Evolutionary conservation across 2,888 invertebrate genomes (phyloP).

Genomic region (Mythimna vitellina): DNA sequence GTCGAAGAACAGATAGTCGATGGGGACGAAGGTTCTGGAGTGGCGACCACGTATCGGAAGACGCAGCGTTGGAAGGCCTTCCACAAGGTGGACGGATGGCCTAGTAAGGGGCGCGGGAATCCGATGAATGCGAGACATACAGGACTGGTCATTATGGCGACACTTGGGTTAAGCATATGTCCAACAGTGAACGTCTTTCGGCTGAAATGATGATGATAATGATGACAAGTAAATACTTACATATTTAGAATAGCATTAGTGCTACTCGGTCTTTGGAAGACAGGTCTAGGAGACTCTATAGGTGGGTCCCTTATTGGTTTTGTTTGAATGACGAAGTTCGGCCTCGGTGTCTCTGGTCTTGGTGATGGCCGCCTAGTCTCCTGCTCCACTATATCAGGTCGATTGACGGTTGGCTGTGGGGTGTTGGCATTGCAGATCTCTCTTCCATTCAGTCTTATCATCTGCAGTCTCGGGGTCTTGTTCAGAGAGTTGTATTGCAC

Average conservation of each 20-base stretch:
- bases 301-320: constrained; percentile 76
- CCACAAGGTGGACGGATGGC: no score
- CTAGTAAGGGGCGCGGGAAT: no score
- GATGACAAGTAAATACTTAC: constrained; percentile 72
- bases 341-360: constrained; percentile 15
- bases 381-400: constrained; percentile 59
- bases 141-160: no score
- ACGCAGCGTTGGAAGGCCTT: no score
- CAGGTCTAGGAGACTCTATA: constrained; percentile 71
- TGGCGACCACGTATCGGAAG: no score
- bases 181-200: no score
- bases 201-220: no score
- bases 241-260: constrained; percentile 77
- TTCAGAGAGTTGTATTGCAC: constrained; percentile 89
- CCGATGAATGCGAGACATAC: no score
- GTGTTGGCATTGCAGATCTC: constrained; percentile 89
- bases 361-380: constrained; percentile 1
- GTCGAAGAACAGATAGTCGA: no score
- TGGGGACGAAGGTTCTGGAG: no score
- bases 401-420: constrained; percentile 72
- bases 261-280: constrained; percentile 75
- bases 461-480: constrained; percentile 85
- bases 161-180: no score
- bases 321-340: constrained; percentile 28
- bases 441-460: constrained; percentile 90